Percentiles rank a stretch among this genome's conserved stretches.
phyloP scores from a whole-genome alignment of 2,113 vertebrate genomes.

The Pelmatolapia mariae region DNA sequence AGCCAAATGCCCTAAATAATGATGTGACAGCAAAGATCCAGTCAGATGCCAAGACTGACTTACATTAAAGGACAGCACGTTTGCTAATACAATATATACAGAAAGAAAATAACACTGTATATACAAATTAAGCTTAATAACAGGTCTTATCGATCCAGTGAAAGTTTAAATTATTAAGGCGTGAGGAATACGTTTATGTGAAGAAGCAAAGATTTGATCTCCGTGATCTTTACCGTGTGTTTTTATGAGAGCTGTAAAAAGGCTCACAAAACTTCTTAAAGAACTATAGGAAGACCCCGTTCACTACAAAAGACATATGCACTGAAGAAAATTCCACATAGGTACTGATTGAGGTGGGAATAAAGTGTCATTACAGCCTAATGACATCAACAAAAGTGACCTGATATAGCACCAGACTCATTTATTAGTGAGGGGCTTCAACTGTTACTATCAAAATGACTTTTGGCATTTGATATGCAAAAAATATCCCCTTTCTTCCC shows the following conservation, averaged over 20 bases:
- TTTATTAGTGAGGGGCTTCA: conserved; percentile 48
- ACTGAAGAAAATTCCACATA: not conserved
- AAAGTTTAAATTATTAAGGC: not conserved
- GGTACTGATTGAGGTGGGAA: not conserved
- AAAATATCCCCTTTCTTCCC: not conserved
- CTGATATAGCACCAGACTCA: not conserved
- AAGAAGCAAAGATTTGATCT: not conserved
- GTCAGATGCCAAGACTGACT: not conserved
- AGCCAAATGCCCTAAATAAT: conserved; percentile 18
- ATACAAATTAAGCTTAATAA: not conserved
- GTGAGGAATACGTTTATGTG: not conserved
- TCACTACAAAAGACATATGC: not conserved
- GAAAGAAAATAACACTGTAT: not conserved
- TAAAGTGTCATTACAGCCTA: conserved; percentile 26
- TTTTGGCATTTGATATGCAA: conserved; percentile 43
- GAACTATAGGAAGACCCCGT: not conserved
- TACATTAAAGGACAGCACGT: not conserved
- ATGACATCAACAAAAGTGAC: conserved; percentile 23
- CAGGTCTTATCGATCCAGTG: not conserved
- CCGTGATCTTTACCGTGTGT: not conserved
- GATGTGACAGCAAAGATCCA: not conserved
- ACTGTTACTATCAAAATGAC: conserved; percentile 31
- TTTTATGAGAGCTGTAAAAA: conserved; percentile 4
- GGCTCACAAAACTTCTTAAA: not conserved
- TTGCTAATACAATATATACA: not conserved